Percentiles rank a stretch among this genome's conserved stretches.
These are phyloP conservation scores for Eucidaris tribuloides DNA, from an alignment of 35 echinoderm and acorn worm species.

Conservation along the genomic window DNA sequence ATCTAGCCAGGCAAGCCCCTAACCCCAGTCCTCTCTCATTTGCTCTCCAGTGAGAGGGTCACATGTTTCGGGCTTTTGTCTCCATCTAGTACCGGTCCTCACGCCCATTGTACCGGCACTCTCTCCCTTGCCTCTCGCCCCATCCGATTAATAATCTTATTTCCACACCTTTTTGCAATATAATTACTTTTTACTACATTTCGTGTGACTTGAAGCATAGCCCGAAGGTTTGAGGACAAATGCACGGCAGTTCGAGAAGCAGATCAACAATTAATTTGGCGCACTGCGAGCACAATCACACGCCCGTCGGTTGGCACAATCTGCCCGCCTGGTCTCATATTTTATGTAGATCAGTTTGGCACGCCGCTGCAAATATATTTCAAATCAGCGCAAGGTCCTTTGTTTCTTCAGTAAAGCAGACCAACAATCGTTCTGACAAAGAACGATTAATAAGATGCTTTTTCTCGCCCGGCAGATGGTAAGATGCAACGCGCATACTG, in stretches of 20 bases:
- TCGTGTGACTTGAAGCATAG: constrained; percentile 83
- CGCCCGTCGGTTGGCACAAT: constrained; percentile 12
- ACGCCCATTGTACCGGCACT: constrained; percentile 55
- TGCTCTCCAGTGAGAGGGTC: constrained; percentile 29
- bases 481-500: background rate
- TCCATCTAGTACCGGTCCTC: constrained; percentile 53
- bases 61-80: constrained; percentile 33
- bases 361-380: constrained; percentile 25
- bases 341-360: constrained; percentile 16
- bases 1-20: constrained; percentile 43
- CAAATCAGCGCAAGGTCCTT: constrained; percentile 35
- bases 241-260: constrained; percentile 4
- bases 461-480: constrained; percentile 37
- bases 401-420: constrained; percentile 39
- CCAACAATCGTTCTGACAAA: constrained; percentile 13
- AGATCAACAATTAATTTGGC: constrained; percentile 51
- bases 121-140: constrained; percentile 69
- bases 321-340: constrained; percentile 36
- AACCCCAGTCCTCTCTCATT: constrained; percentile 21
- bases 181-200: constrained; percentile 90
- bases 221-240: constrained; percentile 59
- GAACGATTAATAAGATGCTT: constrained; percentile 32
- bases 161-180: constrained; percentile 77
- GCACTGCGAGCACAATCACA: constrained; percentile 19
- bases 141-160: constrained; percentile 82